phyloP scores from a whole-genome alignment of 2,888 invertebrate species.

The Scaptomyza parva region DNA sequence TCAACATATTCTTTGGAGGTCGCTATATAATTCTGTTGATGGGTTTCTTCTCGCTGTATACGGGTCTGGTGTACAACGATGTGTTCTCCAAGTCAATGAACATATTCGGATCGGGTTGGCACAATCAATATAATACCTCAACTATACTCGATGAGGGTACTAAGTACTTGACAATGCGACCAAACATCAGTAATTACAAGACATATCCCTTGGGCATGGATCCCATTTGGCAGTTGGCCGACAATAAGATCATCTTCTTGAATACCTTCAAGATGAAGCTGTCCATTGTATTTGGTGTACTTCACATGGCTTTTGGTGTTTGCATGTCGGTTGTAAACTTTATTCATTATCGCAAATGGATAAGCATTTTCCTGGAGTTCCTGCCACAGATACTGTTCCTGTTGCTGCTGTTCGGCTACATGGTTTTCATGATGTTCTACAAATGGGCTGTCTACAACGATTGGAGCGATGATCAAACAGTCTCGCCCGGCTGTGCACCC shows the following conservation, averaged over 20 bases:
- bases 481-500: slow-evolving; percentile 88
- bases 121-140: slow-evolving; percentile 86
- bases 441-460: slow-evolving; percentile 92
- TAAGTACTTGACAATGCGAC: slow-evolving; percentile 66
- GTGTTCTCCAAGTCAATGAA: slow-evolving; percentile 98
- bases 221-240: slow-evolving; percentile 90
- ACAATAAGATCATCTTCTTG: slow-evolving; percentile 96
- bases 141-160: slow-evolving; percentile 65
- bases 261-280: slow-evolving; percentile 99
- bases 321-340: slow-evolving; percentile 92
- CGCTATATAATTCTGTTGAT: slow-evolving; percentile 98
- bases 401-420: slow-evolving; percentile 93
- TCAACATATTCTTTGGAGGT: slow-evolving; percentile 98
- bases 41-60: slow-evolving; percentile 99
- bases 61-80: slow-evolving; percentile 99
- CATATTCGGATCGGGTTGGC: slow-evolving; percentile 96
- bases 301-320: slow-evolving; percentile 98
- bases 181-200: slow-evolving; percentile 87
- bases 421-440: slow-evolving; percentile 95
- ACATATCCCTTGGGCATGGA: slow-evolving; percentile 93
- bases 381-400: slow-evolving; percentile 96
- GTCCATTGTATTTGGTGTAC: slow-evolving; percentile 96
- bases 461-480: slow-evolving; percentile 74
- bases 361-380: slow-evolving; percentile 92
- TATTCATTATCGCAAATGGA: slow-evolving; percentile 89